Conservation (phyloP, 2,888 invertebrate genomes). For the Tenthredo livida region DNA sequence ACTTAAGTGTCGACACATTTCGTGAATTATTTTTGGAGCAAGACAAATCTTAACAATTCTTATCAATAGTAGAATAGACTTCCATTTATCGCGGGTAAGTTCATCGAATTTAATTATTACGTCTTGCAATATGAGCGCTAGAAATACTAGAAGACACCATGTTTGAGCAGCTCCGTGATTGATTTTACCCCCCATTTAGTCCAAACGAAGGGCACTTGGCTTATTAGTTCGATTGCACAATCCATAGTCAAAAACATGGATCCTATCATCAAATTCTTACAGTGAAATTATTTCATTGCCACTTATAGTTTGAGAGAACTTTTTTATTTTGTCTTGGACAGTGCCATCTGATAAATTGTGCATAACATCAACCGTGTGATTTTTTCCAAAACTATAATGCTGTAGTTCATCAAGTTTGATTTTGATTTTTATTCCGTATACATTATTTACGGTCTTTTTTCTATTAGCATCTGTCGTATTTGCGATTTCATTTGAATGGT, state of each 20-base stretch:
- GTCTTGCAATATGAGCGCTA: conserved; percentile 56
- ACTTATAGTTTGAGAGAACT: conserved; percentile 51
- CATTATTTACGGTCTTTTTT: conserved; percentile 29
- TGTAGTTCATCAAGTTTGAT: conserved; percentile 12
- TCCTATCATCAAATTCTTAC: conserved; percentile 48
- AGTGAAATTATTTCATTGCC: conserved; percentile 36
- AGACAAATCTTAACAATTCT: too few relatives aligned
- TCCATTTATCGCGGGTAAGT: too few relatives aligned
- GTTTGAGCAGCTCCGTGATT: conserved; percentile 57
- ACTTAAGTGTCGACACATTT: too few relatives aligned
- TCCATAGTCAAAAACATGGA: conserved; percentile 56
- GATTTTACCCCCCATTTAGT: conserved; percentile 25
- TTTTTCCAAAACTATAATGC: conserved; percentile 56
- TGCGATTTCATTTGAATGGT: not conserved
- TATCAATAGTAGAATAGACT: too few relatives aligned
- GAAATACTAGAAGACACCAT: conserved; percentile 46
- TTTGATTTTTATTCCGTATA: conserved; percentile 53
- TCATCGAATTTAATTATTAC: not conserved
- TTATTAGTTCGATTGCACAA: conserved; percentile 42
- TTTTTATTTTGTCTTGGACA: conserved; percentile 56
- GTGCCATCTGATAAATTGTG: too few relatives aligned
- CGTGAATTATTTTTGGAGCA: too few relatives aligned
- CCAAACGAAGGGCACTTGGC: conserved; percentile 28
- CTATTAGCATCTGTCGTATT: not conserved
- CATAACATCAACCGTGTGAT: conserved; percentile 56